Evolutionary conservation across 2,113 vertebrate species (phyloP).

Genomic region (Brachypodius melanocephalos): DNA sequence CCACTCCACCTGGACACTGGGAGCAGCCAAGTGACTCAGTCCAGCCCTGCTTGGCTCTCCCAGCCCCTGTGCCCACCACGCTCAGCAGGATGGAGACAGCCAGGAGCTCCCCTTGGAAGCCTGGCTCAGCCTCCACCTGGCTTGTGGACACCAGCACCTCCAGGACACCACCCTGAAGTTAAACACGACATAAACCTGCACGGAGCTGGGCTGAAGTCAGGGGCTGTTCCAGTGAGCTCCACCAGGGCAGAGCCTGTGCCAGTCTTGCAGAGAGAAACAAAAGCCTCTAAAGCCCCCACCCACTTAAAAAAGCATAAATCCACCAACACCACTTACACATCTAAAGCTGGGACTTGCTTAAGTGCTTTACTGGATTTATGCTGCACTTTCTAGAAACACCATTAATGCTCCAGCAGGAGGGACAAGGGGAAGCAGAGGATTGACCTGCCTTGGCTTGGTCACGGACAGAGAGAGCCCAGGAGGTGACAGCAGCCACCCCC

Average conservation of each 20-base stretch:
- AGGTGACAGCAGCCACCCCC: not conserved
- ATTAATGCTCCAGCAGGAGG: not conserved
- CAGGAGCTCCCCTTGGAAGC: not conserved
- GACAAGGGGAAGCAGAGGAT: not conserved
- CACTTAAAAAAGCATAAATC: not conserved
- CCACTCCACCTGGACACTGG: accelerated
- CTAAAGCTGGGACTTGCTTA: not conserved
- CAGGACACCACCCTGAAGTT: not conserved
- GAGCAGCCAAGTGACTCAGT: not conserved
- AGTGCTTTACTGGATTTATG: not conserved
- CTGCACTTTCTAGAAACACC: not conserved
- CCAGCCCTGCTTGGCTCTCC: not conserved
- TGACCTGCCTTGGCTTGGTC: not conserved
- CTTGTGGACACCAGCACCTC: not conserved
- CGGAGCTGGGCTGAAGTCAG: not conserved
- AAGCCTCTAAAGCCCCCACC: not conserved
- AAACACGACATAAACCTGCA: not conserved
- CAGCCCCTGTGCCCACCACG: not conserved
- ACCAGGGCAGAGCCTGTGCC: not conserved
- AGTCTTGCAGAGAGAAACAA: not conserved
- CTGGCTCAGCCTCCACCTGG: not conserved
- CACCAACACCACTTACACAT: not conserved
- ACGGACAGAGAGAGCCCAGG: accelerated
- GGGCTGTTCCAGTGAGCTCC: not conserved
- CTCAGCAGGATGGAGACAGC: not conserved